A percentile compares a stretch with the other conserved stretches of the same genome.
Conservation (phyloP, 2,113 vertebrate genomes). For the Coturnix japonica region DNA sequence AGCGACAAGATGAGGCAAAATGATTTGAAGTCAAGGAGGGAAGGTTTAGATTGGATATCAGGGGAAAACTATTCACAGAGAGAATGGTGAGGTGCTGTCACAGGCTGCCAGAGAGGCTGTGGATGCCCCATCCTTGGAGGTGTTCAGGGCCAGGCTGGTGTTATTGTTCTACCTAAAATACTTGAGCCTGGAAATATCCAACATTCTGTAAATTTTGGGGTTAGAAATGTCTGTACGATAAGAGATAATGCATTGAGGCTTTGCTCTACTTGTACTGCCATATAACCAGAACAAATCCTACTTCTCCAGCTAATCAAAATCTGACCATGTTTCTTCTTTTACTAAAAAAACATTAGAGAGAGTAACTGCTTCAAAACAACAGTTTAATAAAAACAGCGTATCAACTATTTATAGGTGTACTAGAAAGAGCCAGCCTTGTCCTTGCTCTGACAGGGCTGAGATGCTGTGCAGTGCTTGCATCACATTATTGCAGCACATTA, state of each 20-base stretch:
- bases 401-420: not conserved
- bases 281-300: not conserved
- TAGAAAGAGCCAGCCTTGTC: not conserved
- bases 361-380: not conserved
- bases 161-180: not conserved
- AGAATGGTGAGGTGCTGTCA: no score
- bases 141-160: no score
- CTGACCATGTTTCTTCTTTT: not conserved
- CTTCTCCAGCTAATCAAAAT: not conserved
- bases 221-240: not conserved
- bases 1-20: no score
- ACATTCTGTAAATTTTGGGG: not conserved
- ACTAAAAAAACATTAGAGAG: fast-evolving
- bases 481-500: not conserved
- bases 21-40: no score
- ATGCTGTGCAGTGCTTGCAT: not conserved
- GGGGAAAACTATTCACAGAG: no score
- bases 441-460: not conserved
- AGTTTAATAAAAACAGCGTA: not conserved
- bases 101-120: no score
- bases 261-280: not conserved
- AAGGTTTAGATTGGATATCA: no score
- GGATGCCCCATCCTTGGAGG: no score
- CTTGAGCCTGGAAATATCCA: not conserved
- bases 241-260: not conserved